phyloP scores from a whole-genome alignment of 2,888 invertebrate genomes.

The Muscina levida region DNA sequence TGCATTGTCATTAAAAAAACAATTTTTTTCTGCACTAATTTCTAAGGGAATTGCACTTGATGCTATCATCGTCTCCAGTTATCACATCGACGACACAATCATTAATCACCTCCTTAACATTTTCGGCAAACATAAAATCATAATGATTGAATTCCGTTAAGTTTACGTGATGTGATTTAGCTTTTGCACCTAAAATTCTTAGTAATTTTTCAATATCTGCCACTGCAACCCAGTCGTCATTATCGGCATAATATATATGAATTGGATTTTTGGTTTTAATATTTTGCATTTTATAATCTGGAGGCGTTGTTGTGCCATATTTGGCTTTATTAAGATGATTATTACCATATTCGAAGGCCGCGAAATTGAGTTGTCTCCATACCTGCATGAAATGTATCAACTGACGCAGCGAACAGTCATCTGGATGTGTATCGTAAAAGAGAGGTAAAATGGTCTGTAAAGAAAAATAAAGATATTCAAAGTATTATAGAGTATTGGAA shows the following conservation, averaged over 20 bases:
- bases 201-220: constrained; percentile 64
- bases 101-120: constrained; percentile 63
- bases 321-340: constrained; percentile 38
- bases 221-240: constrained; percentile 59
- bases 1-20: too few species aligned
- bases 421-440: constrained; percentile 1
- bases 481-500: too few species aligned
- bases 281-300: constrained; percentile 64
- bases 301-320: constrained; percentile 60
- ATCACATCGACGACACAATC: constrained; percentile 60
- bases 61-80: constrained; percentile 39
- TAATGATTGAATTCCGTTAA: constrained; percentile 67
- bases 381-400: neutral
- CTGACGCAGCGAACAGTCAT: neutral
- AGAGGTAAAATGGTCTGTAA: neutral
- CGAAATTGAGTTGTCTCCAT: constrained; percentile 46
- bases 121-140: constrained; percentile 67
- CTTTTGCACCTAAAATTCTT: constrained; percentile 46
- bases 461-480: too few species aligned
- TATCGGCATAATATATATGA: constrained; percentile 67
- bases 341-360: constrained; percentile 65
- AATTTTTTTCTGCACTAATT: too few species aligned
- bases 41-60: too few species aligned
- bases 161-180: constrained; percentile 58
- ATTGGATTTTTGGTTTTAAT: constrained; percentile 57